Evolutionary conservation across 2,888 invertebrate species (phyloP), one percentile per base, ranked within the genome.

Genomic region (Rhagium mordax): DNA sequence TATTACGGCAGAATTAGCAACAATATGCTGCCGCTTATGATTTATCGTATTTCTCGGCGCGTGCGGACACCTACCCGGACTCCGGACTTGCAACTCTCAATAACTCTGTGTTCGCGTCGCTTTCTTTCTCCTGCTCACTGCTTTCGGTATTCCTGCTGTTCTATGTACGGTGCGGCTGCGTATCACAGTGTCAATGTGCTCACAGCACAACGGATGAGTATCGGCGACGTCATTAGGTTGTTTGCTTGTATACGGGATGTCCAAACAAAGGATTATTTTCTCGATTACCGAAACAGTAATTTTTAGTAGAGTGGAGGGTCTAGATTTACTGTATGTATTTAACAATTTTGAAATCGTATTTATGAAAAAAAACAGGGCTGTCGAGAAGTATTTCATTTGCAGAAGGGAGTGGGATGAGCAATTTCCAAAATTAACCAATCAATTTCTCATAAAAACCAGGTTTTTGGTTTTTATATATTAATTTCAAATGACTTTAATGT

Each of bases 151-250:
- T 16, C 20, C 21, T 20, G 61, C 10, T 61, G 6, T 3, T 7
- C 15, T 18, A n/a, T 33, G 47, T 41, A 13, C 18, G 16, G 20
- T 61, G 47, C 61, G 61, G 48, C 61, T 61, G 61, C 61, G 61
- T 61, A 48, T 13, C 47, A n/a, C 16, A 10, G 47, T 24, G 61
- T 47, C 61, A 48, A 61, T 48, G 61, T 48, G 61, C 61, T 48
- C 21, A 20, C 20, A 3, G 24, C 21, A 20, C 20, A 3, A 15
- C 18, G 27, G 51, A 18, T 20, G 51, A 6, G 10, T 16, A 51
- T 51, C 59, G 59, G 20, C 21, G 47, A n/a, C 61, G 61, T 48
- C 24, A 51, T 18, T 16, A 2, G 51, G 24, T 7, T 41, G 15
- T 59, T 33, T 10, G 7, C 55, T 24, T 24, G 24, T 24, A 1